Percentiles rank a stretch among this genome's conserved stretches.
phyloP scores from a whole-genome alignment of 2,113 vertebrate genomes.

The Seriola rivoliana region DNA sequence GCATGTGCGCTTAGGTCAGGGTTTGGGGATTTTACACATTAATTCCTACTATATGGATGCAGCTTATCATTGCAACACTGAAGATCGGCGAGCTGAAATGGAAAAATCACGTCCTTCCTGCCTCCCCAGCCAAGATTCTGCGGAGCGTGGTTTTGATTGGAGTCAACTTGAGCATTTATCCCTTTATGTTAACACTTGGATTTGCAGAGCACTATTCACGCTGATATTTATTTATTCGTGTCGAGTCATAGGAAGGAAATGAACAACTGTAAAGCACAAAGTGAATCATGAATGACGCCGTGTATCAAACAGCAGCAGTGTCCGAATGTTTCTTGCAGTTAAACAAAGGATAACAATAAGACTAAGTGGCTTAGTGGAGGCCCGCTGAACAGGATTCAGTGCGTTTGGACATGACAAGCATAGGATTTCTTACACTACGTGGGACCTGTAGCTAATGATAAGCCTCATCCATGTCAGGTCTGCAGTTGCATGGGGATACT shows the following conservation, averaged over 20 bases:
- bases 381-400: slow-evolving; percentile 3
- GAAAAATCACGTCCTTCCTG: not conserved
- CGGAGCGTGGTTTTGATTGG: not conserved
- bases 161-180: slow-evolving; percentile 39
- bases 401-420: not conserved
- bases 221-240: slow-evolving; percentile 76
- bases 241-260: slow-evolving; percentile 57
- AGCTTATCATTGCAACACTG: slow-evolving; percentile 79
- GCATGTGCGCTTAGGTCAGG: slow-evolving; percentile 79
- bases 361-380: not conserved
- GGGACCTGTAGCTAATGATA: slow-evolving; percentile 70
- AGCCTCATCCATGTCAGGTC: slow-evolving; percentile 79
- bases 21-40: slow-evolving; percentile 43
- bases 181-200: slow-evolving; percentile 38
- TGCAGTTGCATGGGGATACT: slow-evolving; percentile 83
- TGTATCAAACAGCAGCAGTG: not conserved
- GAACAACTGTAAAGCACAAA: slow-evolving; percentile 83
- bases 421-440: slow-evolving; percentile 64
- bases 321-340: not conserved
- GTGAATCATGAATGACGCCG: slow-evolving; percentile 2
- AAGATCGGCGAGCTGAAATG: not conserved
- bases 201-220: slow-evolving; percentile 81
- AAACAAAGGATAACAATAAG: not conserved
- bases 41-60: slow-evolving; percentile 75
- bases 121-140: not conserved